phyloP scores from a whole-genome alignment of 2,797 vertebrate species.

The Spheniscus humboldti region DNA sequence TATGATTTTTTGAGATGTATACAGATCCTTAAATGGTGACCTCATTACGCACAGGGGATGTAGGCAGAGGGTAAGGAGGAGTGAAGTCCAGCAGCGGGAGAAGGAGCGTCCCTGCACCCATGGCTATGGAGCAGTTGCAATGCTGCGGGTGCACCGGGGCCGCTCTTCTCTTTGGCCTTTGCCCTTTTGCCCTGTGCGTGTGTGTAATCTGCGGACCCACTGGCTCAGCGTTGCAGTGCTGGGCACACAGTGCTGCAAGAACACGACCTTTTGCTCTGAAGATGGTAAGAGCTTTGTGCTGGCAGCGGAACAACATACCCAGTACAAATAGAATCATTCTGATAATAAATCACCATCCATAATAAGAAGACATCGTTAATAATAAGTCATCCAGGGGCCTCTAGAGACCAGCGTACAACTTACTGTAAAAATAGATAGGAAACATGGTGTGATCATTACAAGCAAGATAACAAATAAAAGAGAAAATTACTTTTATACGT shows the following conservation, averaged over 20 bases:
- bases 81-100: not conserved
- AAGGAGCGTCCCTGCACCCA: not conserved
- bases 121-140: accelerated
- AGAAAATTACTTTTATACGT: constrained; percentile 58
- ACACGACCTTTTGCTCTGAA: constrained; percentile 53
- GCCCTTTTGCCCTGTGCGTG: not conserved
- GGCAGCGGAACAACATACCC: constrained; percentile 48
- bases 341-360: constrained; percentile 70
- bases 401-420: constrained; percentile 56
- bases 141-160: not conserved
- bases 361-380: constrained; percentile 71
- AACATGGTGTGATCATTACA: constrained; percentile 65
- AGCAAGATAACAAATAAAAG: constrained; percentile 64
- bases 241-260: not conserved
- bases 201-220: not conserved
- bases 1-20: not conserved
- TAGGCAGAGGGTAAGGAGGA: not conserved
- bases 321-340: constrained; percentile 63
- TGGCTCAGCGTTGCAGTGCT: not conserved
- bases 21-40: not conserved
- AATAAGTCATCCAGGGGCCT: constrained; percentile 63
- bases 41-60: accelerated
- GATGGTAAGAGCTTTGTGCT: constrained; percentile 52
- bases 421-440: constrained; percentile 69
- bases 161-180: not conserved